Evolutionary conservation across 1,140 invertebrate species (phyloP), one percentile per base, ranked within the genome.

Genomic region (Drosophila baimaii): DNA sequence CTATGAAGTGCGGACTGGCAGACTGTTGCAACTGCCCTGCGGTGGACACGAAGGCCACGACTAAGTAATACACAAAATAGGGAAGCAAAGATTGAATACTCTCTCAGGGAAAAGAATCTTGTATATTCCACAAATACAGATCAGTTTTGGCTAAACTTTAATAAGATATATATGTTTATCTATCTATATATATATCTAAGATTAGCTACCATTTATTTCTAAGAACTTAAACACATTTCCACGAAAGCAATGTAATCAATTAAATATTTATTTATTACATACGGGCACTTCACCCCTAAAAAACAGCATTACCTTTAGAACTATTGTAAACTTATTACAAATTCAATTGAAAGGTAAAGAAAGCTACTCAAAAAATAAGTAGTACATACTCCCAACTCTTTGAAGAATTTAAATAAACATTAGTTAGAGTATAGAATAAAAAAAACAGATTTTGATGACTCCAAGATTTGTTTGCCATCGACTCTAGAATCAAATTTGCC

Each of bases 41-140:
- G 72, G 81, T 73, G 68, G 55, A 57, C 78, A 85, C 77, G 81
- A 81, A 88, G 68, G 64, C 61, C 64, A 77, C 64, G 64, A 82
- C 69, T 47, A 57, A 68, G n/a, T 25, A 19, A 21, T 23, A 37
- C 43, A 21, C 31, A 31, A 47, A 35, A 10, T 7, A 7, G 25
- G 9, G 5, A 47, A 69, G 6, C 15, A n/a, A 51, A 31, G 2
- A 17, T 17, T 7, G 21, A 23, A 47, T 63, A 21, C 56, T 15
- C 44, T 64, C 9, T 49, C 8, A 5, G 9, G 10, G 52, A 25
- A n/a, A 15, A 46, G 8, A 17, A 5, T 19, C 2, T 6, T 27
- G 0, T 17, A 12, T 23, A 8, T 15, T 0, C 13, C 6, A 13
- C 6, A 7, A 13, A 44, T 13, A 44, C 13, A 44, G 1, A 13